phyloP scores from a whole-genome alignment of 2,113 vertebrate species.

The Hepsetus odoe region DNA sequence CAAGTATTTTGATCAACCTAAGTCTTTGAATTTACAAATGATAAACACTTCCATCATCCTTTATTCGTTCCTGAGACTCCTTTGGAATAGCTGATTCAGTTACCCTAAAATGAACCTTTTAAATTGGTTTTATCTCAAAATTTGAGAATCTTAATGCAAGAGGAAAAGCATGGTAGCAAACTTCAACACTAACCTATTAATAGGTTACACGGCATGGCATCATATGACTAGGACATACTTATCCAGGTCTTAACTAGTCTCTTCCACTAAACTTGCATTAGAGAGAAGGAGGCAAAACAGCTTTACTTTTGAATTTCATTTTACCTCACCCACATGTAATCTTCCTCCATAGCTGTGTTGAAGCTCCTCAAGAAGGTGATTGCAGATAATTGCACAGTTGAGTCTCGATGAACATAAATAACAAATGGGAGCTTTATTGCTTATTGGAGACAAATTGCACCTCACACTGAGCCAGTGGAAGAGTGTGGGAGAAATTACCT shows the following conservation, averaged over 20 bases:
- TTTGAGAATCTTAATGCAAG: background rate
- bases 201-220: too few species aligned
- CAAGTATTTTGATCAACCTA: too few species aligned
- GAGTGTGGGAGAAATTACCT: constrained; percentile 37
- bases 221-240: too few species aligned
- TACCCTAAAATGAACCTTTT: background rate
- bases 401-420: constrained; percentile 25
- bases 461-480: constrained; percentile 7
- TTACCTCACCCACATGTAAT: constrained; percentile 28
- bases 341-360: constrained; percentile 18
- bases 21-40: too few species aligned
- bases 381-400: constrained; percentile 50
- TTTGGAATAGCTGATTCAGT: background rate
- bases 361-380: constrained; percentile 32
- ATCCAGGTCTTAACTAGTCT: background rate
- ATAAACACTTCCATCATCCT: background rate
- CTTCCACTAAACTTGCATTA: constrained; percentile 8
- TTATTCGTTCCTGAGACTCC: background rate
- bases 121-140: background rate
- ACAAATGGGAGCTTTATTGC: constrained; percentile 50
- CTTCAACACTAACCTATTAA: background rate
- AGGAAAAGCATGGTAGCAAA: background rate
- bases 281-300: background rate
- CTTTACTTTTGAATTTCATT: constrained; percentile 7
- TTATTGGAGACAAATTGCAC: constrained; percentile 39